These are phyloP conservation scores for Hanleya hanleyi DNA, from an alignment of 2,888 invertebrate species.

Conservation along the genomic window DNA sequence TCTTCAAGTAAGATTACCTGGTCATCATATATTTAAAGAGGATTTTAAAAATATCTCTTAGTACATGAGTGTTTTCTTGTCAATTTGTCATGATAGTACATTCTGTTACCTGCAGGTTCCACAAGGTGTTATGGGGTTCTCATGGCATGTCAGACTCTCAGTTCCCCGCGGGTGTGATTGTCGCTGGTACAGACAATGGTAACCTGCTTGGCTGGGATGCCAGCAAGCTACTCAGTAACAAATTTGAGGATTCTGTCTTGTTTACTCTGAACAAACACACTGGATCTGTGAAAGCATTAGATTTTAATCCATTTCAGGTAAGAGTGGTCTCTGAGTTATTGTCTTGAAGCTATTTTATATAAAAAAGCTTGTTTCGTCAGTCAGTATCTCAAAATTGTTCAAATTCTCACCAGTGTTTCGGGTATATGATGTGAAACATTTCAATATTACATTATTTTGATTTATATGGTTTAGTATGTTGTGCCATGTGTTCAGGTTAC, in stretches of 20 bases:
- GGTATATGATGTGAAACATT: no score
- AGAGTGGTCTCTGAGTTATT: not conserved
- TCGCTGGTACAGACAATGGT: slow-evolving; percentile 94
- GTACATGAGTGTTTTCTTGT: no score
- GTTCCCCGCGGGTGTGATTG: slow-evolving; percentile 81
- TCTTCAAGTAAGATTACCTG: no score
- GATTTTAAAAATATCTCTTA: no score
- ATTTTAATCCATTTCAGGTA: slow-evolving; percentile 88
- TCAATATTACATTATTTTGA: no score
- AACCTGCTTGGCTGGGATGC: slow-evolving; percentile 89
- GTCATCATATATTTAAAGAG: no score
- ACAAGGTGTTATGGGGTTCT: slow-evolving; percentile 93
- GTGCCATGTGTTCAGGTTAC: not conserved
- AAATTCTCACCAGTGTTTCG: no score
- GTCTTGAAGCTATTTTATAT: not conserved
- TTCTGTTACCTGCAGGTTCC: slow-evolving; percentile 77
- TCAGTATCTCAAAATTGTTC: no score
- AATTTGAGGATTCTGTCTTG: slow-evolving; percentile 77
- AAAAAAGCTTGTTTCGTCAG: not conserved
- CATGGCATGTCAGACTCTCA: slow-evolving; percentile 76
- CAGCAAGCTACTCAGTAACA: slow-evolving; percentile 81
- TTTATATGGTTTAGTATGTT: not conserved
- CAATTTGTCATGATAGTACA: no score
- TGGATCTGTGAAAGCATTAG: slow-evolving; percentile 90
- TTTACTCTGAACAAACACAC: slow-evolving; percentile 86